Percentiles rank a stretch among this genome's conserved stretches.
These are phyloP conservation scores for Leucophenga varia DNA, from an alignment of 1,140 invertebrate genomes.

Conservation along the genomic window DNA sequence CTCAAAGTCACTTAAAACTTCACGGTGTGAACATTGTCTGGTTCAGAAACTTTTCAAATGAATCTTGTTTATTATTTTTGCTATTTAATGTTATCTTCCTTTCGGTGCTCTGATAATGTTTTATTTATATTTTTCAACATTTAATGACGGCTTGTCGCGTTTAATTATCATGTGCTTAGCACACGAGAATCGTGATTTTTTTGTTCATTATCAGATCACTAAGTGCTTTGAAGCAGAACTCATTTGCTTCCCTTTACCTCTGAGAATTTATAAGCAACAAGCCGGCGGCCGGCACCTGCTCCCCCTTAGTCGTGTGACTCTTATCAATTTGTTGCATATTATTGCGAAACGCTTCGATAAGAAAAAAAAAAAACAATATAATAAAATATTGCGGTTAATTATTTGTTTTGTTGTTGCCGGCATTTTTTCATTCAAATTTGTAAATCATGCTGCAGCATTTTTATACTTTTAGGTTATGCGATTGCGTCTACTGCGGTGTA, in stretches of 20 bases:
- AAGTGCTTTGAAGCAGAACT: too few relatives aligned
- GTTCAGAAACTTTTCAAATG: too few relatives aligned
- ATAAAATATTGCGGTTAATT: slow-evolving; percentile 18
- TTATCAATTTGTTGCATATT: slow-evolving; percentile 23
- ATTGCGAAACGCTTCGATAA: neutral
- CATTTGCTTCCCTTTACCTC: too few relatives aligned
- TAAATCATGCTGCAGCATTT: too few relatives aligned
- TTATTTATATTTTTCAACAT: slow-evolving; percentile 34
- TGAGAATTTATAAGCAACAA: too few relatives aligned
- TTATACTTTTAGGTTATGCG: too few relatives aligned
- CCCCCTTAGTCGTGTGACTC: slow-evolving; percentile 1
- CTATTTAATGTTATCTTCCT: neutral
- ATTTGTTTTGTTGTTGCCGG: too few relatives aligned
- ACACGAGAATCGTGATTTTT: slow-evolving; percentile 46
- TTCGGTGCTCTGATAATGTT: slow-evolving; percentile 5
- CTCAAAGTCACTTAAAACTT: too few relatives aligned
- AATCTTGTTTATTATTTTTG: neutral
- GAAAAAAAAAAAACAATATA: too few relatives aligned
- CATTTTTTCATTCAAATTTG: too few relatives aligned
- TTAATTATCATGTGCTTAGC: slow-evolving; percentile 48
- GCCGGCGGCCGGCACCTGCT: slow-evolving; percentile 18
- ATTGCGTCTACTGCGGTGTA: too few relatives aligned
- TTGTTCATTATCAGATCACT: slow-evolving; percentile 49
- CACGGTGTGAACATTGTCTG: too few relatives aligned
- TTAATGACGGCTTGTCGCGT: slow-evolving; percentile 32